Base-by-base conservation (phyloP, 2,888 invertebrate species). In the Charanyca ferruginea region DNA sequence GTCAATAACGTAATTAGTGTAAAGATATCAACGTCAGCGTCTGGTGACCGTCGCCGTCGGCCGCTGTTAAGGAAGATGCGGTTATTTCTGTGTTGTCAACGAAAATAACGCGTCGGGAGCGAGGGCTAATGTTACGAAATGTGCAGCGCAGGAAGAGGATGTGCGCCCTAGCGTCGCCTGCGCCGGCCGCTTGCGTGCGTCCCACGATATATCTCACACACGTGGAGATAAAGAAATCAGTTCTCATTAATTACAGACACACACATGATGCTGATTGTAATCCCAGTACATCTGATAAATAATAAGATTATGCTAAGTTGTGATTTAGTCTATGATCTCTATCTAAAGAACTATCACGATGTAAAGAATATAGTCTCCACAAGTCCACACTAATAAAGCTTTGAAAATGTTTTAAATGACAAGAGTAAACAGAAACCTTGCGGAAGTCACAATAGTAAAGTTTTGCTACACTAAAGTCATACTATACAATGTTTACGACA, bases 1-100 rank as follows among this genome's bases (percentile, higher is more conserved):
- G 94, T 94, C 95, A 95, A 94, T 95, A 95, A 90, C 89, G 93
- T 89, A 93, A 94, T 95, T 94, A 95, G 94, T 90, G 93, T 93
- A 91, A 93, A 94, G 91, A 91, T 91, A 92, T 94, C 93, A 94
- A 92, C 94, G 94, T 93, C 93, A 88, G 86, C 91, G 90, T 89
- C 88, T 90, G 89, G 89, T 90, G 88, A 89, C 89, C 90, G 91
- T 88, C 88, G 87, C 89, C 90, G 90, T 88, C 88, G 86, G 80
- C 73, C 85, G 87, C 85, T 90, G 90, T 90, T 91, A 91, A 91
- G 91, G 91, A 90, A 93, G 91, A 91, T 89, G 90, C 76, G 89
- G 91, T 94, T 95, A 95, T 95, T 95, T 95, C 91, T 92, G 94
- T 94, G 89, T 87, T 93, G 94, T 93, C 93, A 94, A 93, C 94